Conservation (phyloP, 2,797 vertebrate genomes). For the Tolypeutes matacus region DNA sequence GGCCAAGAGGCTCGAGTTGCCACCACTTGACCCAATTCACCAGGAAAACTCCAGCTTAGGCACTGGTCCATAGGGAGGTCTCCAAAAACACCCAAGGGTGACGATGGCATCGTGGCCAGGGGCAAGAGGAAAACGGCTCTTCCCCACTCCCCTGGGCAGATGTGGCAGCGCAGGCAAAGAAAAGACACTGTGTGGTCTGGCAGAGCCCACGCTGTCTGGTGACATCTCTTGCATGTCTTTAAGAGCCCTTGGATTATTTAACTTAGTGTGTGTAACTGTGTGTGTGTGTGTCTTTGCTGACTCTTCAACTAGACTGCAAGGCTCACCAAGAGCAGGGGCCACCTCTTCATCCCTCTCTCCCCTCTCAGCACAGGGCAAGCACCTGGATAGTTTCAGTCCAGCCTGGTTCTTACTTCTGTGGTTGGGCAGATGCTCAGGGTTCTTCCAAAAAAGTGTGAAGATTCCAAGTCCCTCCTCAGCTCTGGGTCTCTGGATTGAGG, state of each 20-base stretch:
- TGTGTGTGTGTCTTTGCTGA: background rate
- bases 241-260: background rate
- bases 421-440: constrained; percentile 8
- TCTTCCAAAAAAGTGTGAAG: constrained; percentile 50
- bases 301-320: constrained; percentile 35
- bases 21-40: background rate
- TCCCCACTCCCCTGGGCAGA: background rate
- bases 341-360: background rate
- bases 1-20: background rate
- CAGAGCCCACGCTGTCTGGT: background rate
- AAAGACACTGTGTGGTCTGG: background rate
- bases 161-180: background rate
- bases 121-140: background rate
- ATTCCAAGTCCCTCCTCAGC: constrained; percentile 34
- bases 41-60: constrained; percentile 30
- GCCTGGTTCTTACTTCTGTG: constrained; percentile 54
- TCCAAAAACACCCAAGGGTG: constrained; percentile 17
- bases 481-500: background rate
- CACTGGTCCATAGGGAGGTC: background rate
- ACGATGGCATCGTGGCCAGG: background rate
- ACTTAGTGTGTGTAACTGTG: background rate
- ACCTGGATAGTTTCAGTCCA: background rate
- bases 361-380: background rate
- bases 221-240: background rate
- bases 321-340: background rate